Evolutionary conservation across 1,140 invertebrate species (phyloP).

Genomic region (Ceratoteleas bidentatus): DNA sequence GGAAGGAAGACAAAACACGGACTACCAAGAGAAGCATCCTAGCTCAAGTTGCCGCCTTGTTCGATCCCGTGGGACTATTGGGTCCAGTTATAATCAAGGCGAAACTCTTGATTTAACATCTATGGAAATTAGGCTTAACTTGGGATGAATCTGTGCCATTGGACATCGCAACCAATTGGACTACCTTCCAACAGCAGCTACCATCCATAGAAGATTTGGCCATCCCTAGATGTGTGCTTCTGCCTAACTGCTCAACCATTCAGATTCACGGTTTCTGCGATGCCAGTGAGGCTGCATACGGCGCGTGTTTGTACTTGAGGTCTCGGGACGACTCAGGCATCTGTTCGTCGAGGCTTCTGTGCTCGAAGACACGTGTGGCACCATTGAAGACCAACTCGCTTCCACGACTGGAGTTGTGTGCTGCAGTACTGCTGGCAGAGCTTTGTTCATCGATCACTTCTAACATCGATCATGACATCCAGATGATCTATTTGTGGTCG

Average conservation of each 20-base stretch:
- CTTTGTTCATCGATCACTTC: too few species aligned
- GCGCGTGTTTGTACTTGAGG: constrained; percentile 4
- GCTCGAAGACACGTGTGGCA: constrained; percentile 33
- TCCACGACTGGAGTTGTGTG: too few species aligned
- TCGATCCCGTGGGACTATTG: constrained; percentile 3
- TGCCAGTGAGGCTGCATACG: constrained; percentile 17
- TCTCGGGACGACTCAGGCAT: neutral
- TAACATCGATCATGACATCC: too few species aligned
- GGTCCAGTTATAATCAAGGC: constrained; percentile 1
- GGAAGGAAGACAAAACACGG: neutral
- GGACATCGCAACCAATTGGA: constrained; percentile 7
- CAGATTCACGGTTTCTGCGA: constrained; percentile 53
- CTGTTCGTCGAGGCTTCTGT: constrained; percentile 3
- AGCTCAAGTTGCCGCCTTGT: constrained; percentile 6
- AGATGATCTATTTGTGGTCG: too few species aligned
- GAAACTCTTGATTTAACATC: neutral
- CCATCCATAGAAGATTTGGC: neutral
- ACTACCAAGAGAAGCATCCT: constrained; percentile 3
- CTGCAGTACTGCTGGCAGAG: too few species aligned
- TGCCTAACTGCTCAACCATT: neutral
- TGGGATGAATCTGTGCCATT: constrained; percentile 19
- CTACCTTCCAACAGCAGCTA: neutral
- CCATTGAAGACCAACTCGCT: constrained; percentile 11
- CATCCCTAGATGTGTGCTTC: neutral
- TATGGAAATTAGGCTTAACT: neutral